Evolutionary conservation across 1,140 invertebrate genomes (phyloP), one percentile per base, ranked within the genome.

Genomic region (Trichonephila clavata): DNA sequence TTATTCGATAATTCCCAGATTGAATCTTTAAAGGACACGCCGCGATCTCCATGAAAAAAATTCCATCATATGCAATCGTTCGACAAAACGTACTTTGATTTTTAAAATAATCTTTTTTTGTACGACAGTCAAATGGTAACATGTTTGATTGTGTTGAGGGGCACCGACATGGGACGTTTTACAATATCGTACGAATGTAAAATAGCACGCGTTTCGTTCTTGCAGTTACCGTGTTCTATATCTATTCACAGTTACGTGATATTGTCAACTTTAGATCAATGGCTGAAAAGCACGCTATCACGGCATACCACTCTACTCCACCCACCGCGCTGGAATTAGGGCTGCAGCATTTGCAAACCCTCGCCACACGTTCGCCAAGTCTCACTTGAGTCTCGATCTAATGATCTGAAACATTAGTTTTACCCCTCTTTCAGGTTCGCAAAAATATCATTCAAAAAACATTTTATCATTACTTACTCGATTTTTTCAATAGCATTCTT

Each of bases 231-330:
- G 63, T 61, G 59, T 68, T 61, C 83, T 24, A 93, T 87, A 93
- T 93, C 84, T 93, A 80, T 93, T 87, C 86, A 43, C 68, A 93
- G 86, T 93, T 93, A 80, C 92, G 92, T 93, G 92, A 93, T 71
- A 87, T 93, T 93, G 92, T 93, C 92, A 93, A 81, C 92, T 87
- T 92, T 71, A 87, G 92, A 93, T 93, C 84, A 93, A 93, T 88
- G 92, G 86, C 65, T 21, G 65, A 60, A 27, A 80, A 81, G 63
- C 92, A 93, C 92, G 92, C 92, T 77, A 93, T 92, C 89, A 91
- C 89, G 90, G 80, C 80, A 92, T 63, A 43, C 86, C 86, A 43
- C 61, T 71, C 61, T n/a, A 71, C 61, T 86, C 91, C 91, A 86
- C 91, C 91, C 91, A 32, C 57, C 71, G 21, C n/a, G 57, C 21